Evolutionary conservation across 2,113 vertebrate species (phyloP).

Genomic region (Fulmarus glacialis): DNA sequence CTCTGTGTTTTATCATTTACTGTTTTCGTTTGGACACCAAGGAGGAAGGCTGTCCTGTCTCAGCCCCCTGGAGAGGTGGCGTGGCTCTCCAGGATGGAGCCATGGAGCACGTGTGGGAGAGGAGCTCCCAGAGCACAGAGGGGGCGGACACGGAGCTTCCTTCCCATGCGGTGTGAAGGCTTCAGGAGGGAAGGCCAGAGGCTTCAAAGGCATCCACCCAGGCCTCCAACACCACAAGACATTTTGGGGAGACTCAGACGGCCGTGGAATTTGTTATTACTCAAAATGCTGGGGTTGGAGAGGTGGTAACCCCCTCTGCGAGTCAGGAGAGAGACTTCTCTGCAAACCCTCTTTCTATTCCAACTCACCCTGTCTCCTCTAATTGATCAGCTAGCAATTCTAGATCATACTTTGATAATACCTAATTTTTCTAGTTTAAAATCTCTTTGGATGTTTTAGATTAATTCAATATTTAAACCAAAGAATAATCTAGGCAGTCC

Average conservation of each 20-base stretch:
- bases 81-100: neutral
- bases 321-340: neutral
- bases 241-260: neutral
- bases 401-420: neutral
- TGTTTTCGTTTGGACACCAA: neutral
- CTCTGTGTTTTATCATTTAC: neutral
- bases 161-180: neutral
- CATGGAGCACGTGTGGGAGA: accelerated
- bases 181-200: neutral
- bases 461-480: neutral
- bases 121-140: neutral
- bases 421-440: neutral
- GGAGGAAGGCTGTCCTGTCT: neutral
- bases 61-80: neutral
- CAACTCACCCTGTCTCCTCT: neutral
- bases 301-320: neutral
- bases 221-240: neutral
- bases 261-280: neutral
- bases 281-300: neutral
- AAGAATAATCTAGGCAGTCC: neutral
- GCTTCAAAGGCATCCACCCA: neutral
- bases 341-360: neutral
- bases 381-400: neutral
- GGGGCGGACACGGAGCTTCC: accelerated
- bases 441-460: neutral